Conservation (phyloP, 1,140 invertebrate species). For the Drosophila sucinea region DNA sequence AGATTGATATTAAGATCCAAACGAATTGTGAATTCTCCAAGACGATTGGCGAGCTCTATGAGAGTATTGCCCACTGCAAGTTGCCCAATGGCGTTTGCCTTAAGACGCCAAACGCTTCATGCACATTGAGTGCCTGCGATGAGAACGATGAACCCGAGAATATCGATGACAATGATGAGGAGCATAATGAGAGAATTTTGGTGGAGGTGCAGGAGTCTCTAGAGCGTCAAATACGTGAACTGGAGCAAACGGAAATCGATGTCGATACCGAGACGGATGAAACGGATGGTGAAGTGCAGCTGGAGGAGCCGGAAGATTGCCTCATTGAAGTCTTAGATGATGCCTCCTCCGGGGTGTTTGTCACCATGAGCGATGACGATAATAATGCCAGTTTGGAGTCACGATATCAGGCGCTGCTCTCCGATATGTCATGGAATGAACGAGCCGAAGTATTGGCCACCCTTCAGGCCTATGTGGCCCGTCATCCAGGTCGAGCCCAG, state of each 20-base stretch:
- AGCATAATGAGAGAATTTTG: slow-evolving; percentile 86
- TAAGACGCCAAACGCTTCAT: slow-evolving; percentile 24
- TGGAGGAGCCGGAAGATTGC: slow-evolving; percentile 64
- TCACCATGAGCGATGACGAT: slow-evolving; percentile 71
- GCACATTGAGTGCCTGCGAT: slow-evolving; percentile 69
- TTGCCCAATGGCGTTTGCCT: slow-evolving; percentile 43
- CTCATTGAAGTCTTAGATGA: slow-evolving; percentile 51
- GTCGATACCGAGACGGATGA: slow-evolving; percentile 92
- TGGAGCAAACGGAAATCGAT: slow-evolving; percentile 91
- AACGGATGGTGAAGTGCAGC: slow-evolving; percentile 84
- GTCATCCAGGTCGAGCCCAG: slow-evolving; percentile 94
- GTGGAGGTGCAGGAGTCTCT: slow-evolving; percentile 91
- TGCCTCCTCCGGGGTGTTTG: slow-evolving; percentile 57
- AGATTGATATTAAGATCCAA: slow-evolving; percentile 82
- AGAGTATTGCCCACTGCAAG: slow-evolving; percentile 64
- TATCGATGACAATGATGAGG: slow-evolving; percentile 73
- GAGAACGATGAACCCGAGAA: slow-evolving; percentile 73
- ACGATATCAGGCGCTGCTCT: slow-evolving; percentile 89
- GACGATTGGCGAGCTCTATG: slow-evolving; percentile 79
- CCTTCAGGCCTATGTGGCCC: slow-evolving; percentile 89
- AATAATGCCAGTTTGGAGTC: slow-evolving; percentile 84
- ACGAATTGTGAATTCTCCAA: slow-evolving; percentile 82
- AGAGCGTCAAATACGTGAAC: slow-evolving; percentile 91
- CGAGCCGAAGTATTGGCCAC: slow-evolving; percentile 90
- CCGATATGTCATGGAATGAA: slow-evolving; percentile 91